Evolutionary conservation across 2,113 vertebrate genomes (phyloP), one percentile per base, ranked within the genome.

Genomic region (Larimichthys crocea): DNA sequence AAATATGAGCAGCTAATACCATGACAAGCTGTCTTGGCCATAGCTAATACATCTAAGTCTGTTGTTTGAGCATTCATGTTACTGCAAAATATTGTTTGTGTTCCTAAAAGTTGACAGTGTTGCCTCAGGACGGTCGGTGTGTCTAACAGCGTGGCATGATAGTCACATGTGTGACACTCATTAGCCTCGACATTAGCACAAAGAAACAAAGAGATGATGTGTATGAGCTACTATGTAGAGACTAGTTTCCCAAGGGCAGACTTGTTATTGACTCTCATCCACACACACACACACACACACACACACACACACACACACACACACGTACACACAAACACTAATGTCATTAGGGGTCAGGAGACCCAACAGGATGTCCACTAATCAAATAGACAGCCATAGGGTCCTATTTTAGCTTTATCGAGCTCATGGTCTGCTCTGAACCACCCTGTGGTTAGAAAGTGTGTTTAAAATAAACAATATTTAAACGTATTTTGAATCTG

Each of bases 331-430:
- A 64, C 20, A 55, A 26, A 69, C 35, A 61, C 35, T 74, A 64
- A 61, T 50, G 40, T 63, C 20, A 56, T 83, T 71, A 74, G 42
- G 50, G 73, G 66, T 77, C 73, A 78, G 59, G 42, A 70, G 53
- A 79, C 52, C 42, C 42, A 52, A 59, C 68, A 86, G 83, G 72
- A 82, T 86, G 29, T 80, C 66, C 46, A 49, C 55, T 84, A 82
- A 79, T 83, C 63, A 72, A 74, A 82, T 71, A 78, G 72, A 62
- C 24, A 65, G 44, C 42, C 61, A 63, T n/a, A 35, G 44, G 52
- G n/a, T 6, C 26, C 44, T 44, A 17, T 82, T 84, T 82, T 50
- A 2, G 19, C 63, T 65, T 55, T 24, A 52, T 60, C 20, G 22
- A 55, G 62, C 72, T 73, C 22, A 52, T 67, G 55, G 19, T 70